Evolutionary conservation across 1,140 invertebrate genomes (phyloP), one percentile per base, ranked within the genome.

Genomic region (Harpegnathos saltator): DNA sequence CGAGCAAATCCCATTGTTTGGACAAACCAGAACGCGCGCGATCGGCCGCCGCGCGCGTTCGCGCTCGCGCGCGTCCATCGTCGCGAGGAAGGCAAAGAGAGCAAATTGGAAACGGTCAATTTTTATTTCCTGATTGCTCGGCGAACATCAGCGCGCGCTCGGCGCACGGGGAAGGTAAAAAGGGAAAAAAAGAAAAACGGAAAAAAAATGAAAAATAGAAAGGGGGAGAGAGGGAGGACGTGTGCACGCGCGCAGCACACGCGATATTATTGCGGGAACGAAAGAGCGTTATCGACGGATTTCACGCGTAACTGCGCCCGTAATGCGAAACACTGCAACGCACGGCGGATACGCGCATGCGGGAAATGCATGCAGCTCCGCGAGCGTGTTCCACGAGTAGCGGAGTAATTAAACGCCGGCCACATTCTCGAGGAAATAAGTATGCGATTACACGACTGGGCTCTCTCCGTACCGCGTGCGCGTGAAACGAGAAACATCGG

Each of bases 51-150:
- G 75, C 17, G 52, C 52, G n/a, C n/a, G n/a, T n/a, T n/a, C n/a
- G n/a, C n/a, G 68, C 71, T 71, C 58, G 75, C 44, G 75, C 29
- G 15, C 3, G 29, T 78, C 52, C 52, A 58, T 24, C 19, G 22
- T 52, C 65, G 58, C 22, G 54, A 24, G 24, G 44, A 38, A 59
- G 33, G 26, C 9, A 63, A 44, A 69, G 52, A 59, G 38, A 80
- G 14, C 75, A 71, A 58, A 80, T 80, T 80, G 75, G 33, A 71
- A 80, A 80, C 19, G 24, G 65, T 71, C 75, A 71, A 80, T 80
- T 80, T 80, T 80, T 80, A 59, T 80, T 58, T 58, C 75, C 65
- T 80, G 65, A 80, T 59, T 69, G 75, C 71, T 80, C 69, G 50
- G 26, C 52, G 38, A 71, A 80, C 38, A 44, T n/a, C n/a, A n/a